phyloP scores from a whole-genome alignment of 37 sponge, comb jelly and placozoan species.

The Petrosia ficiformis region DNA sequence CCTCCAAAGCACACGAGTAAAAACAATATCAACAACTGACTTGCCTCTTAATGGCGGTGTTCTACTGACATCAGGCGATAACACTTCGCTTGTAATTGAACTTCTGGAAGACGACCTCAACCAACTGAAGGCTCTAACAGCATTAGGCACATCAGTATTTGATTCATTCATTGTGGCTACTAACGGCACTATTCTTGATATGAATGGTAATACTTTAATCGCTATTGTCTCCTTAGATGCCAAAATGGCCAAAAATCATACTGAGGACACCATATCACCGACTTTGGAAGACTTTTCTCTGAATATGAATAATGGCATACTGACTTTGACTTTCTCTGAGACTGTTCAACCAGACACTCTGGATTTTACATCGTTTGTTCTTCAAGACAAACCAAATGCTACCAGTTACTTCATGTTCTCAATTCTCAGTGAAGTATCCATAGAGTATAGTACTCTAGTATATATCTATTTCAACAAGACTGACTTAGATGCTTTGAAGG shows the following conservation, averaged over 20 bases:
- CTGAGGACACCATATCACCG: conserved; percentile 68
- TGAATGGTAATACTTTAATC: conserved; percentile 63
- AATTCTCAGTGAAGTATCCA: conserved; percentile 13
- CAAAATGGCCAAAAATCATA: conserved; percentile 21
- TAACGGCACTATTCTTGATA: conserved; percentile 44
- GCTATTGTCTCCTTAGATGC: conserved; percentile 21
- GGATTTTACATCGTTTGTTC: conserved; percentile 18
- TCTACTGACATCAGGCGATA: conserved; percentile 44
- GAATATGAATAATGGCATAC: conserved; percentile 59
- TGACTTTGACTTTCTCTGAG: conserved; percentile 78
- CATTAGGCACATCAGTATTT: conserved; percentile 34
- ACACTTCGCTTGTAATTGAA: conserved; percentile 24
- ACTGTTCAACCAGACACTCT: conserved; percentile 71
- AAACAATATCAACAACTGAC: neutral
- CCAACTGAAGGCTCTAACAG: conserved; percentile 59
- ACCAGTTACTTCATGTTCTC: conserved; percentile 40
- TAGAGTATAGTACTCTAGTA: conserved; percentile 26
- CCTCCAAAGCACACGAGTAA: conserved; percentile 32
- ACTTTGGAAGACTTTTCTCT: conserved; percentile 44
- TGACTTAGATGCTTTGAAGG: conserved; percentile 68
- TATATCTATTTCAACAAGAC: conserved; percentile 40
- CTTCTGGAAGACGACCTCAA: conserved; percentile 67
- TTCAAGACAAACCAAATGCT: conserved; percentile 46
- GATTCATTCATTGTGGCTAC: conserved; percentile 63
- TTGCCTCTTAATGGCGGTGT: conserved; percentile 51